Percentiles rank a stretch among this genome's conserved stretches.
phyloP scores from a whole-genome alignment of 2,888 invertebrate species.

The Torymus texanus region DNA sequence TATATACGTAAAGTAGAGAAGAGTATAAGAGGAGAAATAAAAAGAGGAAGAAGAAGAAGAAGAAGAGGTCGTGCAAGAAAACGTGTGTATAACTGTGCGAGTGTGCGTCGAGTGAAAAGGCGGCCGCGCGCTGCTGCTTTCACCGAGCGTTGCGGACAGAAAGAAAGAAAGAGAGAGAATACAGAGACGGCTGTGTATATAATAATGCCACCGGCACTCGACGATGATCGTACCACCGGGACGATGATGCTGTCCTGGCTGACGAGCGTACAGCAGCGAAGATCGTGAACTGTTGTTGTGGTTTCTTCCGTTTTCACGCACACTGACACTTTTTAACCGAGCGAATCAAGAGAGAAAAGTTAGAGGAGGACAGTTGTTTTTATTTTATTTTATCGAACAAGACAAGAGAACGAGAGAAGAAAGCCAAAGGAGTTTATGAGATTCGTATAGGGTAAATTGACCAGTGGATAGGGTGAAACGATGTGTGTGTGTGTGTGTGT shows the following conservation, averaged over 20 bases:
- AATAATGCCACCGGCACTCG: too few species aligned
- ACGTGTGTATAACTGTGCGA: not conserved
- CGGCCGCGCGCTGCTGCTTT: conserved; percentile 68
- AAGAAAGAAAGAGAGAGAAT: not conserved
- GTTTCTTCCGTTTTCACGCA: too few species aligned
- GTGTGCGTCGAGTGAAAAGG: conserved; percentile 66
- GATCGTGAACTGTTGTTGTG: too few species aligned
- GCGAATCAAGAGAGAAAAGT: not conserved
- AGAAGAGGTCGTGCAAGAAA: not conserved
- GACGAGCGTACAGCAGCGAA: too few species aligned
- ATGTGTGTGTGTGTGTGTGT: too few species aligned
- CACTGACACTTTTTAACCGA: too few species aligned
- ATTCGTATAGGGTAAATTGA: conserved; percentile 32
- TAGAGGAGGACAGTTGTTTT: not conserved
- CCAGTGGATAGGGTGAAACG: conserved; percentile 22
- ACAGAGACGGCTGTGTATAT: not conserved
- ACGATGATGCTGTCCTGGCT: too few species aligned
- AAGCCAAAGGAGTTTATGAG: not conserved
- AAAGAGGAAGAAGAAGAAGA: not conserved
- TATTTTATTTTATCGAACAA: not conserved
- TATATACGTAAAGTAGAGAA: too few species aligned
- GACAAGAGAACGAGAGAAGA: not conserved
- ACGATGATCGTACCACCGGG: too few species aligned
- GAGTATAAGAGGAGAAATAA: too few species aligned
- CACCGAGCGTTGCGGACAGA: conserved; percentile 56